These are phyloP conservation scores for Mirza zaza DNA, from an alignment of 2,113 vertebrate species.

Conservation along the genomic window DNA sequence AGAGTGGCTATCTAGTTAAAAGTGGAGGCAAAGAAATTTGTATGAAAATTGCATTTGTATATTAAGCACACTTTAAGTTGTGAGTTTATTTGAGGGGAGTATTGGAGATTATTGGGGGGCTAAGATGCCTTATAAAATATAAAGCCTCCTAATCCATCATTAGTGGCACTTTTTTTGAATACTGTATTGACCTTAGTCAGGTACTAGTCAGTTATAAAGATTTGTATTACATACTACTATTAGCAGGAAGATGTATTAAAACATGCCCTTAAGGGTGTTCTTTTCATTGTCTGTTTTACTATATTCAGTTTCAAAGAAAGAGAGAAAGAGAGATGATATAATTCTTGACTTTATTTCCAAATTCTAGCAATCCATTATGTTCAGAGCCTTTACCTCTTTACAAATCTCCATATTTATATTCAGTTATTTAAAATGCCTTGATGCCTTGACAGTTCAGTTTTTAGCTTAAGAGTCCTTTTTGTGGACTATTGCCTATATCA, in stretches of 20 bases:
- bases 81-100: neutral
- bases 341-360: slow-evolving; percentile 10
- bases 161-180: neutral
- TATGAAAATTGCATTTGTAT: neutral
- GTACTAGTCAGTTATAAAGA: neutral
- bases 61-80: neutral
- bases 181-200: neutral
- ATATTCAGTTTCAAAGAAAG: neutral
- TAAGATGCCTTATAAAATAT: neutral
- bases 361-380: neutral
- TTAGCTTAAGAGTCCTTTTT: neutral
- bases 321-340: neutral
- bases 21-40: neutral
- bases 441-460: neutral
- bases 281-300: slow-evolving; percentile 17
- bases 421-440: slow-evolving; percentile 21
- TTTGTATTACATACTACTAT: neutral
- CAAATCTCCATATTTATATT: neutral
- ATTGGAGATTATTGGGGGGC: neutral
- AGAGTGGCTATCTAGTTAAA: neutral
- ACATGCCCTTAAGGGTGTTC: neutral
- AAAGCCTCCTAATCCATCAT: neutral
- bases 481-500: neutral
- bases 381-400: neutral
- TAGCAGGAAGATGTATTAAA: neutral